These are phyloP conservation scores for Holcopasites calliopsidis DNA, from an alignment of 1,140 invertebrate species.

Conservation along the genomic window DNA sequence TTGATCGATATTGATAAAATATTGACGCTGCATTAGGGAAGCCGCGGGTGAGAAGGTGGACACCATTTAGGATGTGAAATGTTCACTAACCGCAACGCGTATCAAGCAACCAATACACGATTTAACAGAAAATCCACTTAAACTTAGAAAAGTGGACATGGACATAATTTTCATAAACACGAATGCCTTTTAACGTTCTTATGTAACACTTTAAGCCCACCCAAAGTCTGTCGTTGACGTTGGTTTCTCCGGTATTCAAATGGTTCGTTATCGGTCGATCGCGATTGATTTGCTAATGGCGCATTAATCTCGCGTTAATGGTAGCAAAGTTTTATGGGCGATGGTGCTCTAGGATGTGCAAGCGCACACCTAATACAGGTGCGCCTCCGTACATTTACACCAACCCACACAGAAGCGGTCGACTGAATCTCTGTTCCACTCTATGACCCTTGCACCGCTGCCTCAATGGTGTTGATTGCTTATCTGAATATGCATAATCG, in stretches of 20 bases:
- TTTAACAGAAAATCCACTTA: background rate
- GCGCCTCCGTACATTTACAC: background rate
- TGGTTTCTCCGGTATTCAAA: background rate
- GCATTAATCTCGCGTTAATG: background rate
- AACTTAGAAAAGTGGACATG: background rate
- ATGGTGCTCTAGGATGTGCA: too few species aligned
- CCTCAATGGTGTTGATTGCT: constrained; percentile 65
- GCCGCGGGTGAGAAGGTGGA: background rate
- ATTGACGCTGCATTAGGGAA: constrained; percentile 14
- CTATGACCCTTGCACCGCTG: constrained; percentile 36
- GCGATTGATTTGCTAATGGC: constrained; percentile 16
- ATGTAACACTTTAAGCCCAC: too few species aligned
- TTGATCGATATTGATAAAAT: constrained; percentile 16
- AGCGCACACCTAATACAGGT: background rate
- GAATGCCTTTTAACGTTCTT: background rate
- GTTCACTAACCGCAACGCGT: too few species aligned
- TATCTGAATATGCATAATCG: constrained; percentile 65
- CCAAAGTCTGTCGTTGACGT: background rate
- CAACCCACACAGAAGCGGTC: background rate
- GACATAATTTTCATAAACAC: background rate
- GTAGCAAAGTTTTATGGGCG: constrained; percentile 3
- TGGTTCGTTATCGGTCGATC: background rate
- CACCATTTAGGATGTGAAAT: too few species aligned
- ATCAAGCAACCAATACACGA: too few species aligned
- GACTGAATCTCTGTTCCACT: constrained; percentile 46